Base-by-base conservation (phyloP, 2,888 invertebrate species). In the Lycia hirtaria region DNA sequence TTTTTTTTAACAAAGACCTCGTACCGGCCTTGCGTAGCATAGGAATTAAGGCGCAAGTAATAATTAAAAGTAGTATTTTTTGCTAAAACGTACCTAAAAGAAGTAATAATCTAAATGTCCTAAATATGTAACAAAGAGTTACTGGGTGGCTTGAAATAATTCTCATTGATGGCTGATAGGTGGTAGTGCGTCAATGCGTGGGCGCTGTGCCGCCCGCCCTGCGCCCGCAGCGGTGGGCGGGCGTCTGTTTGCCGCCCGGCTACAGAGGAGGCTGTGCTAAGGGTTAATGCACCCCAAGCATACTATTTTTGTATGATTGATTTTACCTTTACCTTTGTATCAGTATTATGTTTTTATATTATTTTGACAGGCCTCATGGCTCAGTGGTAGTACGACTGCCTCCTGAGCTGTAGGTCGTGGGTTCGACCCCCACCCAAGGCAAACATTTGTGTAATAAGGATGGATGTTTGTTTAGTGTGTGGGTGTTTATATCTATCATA, bases 121-220 rank as follows among this genome's bases (percentile, higher is more conserved):
- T 38, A 15, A 49, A 38, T 22, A 20, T 26, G 7, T 50, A 32
- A 40, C 15, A 12, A 44, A 0, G 12, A 15, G n/a, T 19, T 15
- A 15, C 19, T 32, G 6, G 26, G 10, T 12, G 19, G 17, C 17
- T 22, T 38, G 19, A 1, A 20, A 24, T 52, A 52, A 44, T 40
- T 28, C 45, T 48, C 54, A 41, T 48, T 48, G 54, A 35, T 41
- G 47, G 47, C n/a, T 33, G 37, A 20, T 41, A 44, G 44, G 44
- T 38, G 58, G 62, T 47, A 52, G 58, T 69, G 61, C 75, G 78
- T 77, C 76, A 78, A 33, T 71, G 76, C 75, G 80, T 80, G 76
- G 83, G 80, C 73, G 67, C 43, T 57, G 58, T 33, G 24, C 45
- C 32, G 45, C 45, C 45, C 45, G 20, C 20, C 20, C 37, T 17